Conservation (phyloP, 2,113 vertebrate genomes). For the Anolis sagrei region DNA sequence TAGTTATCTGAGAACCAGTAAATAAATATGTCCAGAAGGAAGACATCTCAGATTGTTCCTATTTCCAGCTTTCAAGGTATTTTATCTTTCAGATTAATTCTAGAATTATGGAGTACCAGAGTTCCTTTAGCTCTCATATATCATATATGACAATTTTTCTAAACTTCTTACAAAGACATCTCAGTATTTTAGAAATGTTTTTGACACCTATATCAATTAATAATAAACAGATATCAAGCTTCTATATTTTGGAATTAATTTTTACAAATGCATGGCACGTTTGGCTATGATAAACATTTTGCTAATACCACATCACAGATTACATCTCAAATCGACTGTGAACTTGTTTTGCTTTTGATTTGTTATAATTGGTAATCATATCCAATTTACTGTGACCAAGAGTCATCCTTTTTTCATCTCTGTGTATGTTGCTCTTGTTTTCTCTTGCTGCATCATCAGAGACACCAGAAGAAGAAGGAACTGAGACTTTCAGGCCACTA, state of each 20-base stretch:
- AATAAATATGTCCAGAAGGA: neutral
- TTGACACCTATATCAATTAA: neutral
- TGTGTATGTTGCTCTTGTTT: neutral
- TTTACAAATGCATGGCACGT: neutral
- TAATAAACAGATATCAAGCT: neutral
- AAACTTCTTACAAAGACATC: neutral
- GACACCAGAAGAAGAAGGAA: conserved; percentile 51
- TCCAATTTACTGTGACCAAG: conserved; percentile 96
- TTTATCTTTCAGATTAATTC: neutral
- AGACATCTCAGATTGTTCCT: neutral
- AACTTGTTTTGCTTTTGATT: conserved; percentile 86
- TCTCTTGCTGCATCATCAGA: conserved; percentile 50
- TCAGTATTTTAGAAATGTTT: neutral
- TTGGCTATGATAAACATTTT: conserved; percentile 9
- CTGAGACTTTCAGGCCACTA: conserved; percentile 45
- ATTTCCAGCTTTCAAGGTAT: neutral
- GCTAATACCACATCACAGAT: neutral
- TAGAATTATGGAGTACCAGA: neutral
- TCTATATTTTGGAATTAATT: conserved; percentile 36
- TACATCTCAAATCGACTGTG: conserved; percentile 90
- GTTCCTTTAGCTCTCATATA: conserved; percentile 4
- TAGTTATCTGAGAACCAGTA: neutral
- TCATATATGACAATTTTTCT: neutral
- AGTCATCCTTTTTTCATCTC: conserved; percentile 87
- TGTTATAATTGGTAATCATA: conserved; percentile 94